A percentile compares a stretch with the other conserved stretches of the same genome.
phyloP scores from a whole-genome alignment of 1,140 invertebrate species.

The Melitaea cinxia region DNA sequence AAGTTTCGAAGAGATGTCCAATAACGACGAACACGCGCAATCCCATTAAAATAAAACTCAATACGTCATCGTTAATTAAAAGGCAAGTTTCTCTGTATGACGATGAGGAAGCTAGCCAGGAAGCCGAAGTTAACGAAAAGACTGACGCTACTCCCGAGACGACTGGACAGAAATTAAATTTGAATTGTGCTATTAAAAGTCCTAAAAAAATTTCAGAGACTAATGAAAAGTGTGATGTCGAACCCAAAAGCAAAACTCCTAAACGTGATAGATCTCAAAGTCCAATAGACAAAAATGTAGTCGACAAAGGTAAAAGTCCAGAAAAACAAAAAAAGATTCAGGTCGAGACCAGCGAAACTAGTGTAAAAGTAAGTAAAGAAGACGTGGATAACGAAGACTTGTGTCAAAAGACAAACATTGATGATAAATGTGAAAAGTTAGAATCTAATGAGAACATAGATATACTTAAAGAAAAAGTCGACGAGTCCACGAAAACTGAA shows the following conservation, averaged over 20 bases:
- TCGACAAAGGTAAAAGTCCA: not conserved
- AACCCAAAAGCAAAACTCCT: not conserved
- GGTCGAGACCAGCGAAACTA: constrained; percentile 14
- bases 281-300: not conserved
- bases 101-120: constrained; percentile 58
- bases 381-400: constrained; percentile 1
- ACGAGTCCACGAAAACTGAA: constrained; percentile 25
- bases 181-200: constrained; percentile 12
- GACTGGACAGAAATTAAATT: constrained; percentile 26
- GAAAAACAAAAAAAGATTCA: constrained; percentile 21
- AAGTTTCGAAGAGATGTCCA: constrained; percentile 69
- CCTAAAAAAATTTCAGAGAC: constrained; percentile 14
- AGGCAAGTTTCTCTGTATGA: constrained; percentile 66
- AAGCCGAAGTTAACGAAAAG: constrained; percentile 31
- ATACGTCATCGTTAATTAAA: constrained; percentile 68
- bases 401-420: constrained; percentile 7
- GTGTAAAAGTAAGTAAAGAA: constrained; percentile 10
- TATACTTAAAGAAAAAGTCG: constrained; percentile 16
- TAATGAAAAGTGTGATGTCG: not conserved
- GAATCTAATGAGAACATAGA: constrained; percentile 12
- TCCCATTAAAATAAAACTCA: constrained; percentile 77
- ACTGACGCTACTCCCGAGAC: constrained; percentile 28
- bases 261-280: constrained; percentile 1
- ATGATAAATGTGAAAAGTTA: constrained; percentile 17
- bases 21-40: constrained; percentile 69